Evolutionary conservation across 1,140 invertebrate genomes (phyloP).

Genomic region (Drosophila tsacasi): DNA sequence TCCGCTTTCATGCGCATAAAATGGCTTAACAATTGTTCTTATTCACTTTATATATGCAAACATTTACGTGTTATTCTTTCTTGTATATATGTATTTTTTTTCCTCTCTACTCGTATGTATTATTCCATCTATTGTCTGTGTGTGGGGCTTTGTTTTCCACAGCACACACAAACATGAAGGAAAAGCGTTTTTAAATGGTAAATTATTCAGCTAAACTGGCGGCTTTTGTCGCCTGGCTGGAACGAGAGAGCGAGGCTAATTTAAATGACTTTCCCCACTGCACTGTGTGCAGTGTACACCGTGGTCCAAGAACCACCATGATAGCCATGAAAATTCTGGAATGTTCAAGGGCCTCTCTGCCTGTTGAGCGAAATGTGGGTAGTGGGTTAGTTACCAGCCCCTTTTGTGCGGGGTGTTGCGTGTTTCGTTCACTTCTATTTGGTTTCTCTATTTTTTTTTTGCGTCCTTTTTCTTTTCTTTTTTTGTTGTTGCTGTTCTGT

Average conservation of each 20-base stretch:
- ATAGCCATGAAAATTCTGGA: conserved; percentile 12
- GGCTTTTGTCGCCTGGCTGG: conserved; percentile 46
- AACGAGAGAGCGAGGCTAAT: conserved; percentile 22
- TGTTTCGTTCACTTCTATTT: conserved; percentile 39
- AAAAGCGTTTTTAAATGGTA: conserved; percentile 65
- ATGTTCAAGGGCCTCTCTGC: conserved; percentile 12
- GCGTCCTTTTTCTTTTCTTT: conserved; percentile 4
- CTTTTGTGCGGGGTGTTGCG: conserved; percentile 33
- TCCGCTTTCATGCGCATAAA: conserved; percentile 61
- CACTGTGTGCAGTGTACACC: neutral
- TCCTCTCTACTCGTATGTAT: conserved; percentile 28
- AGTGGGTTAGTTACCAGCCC: conserved; percentile 10
- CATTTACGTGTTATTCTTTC: conserved; percentile 41
- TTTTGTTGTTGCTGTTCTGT: neutral
- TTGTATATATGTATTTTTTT: conserved; percentile 9
- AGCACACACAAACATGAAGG: conserved; percentile 20
- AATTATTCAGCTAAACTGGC: conserved; percentile 63
- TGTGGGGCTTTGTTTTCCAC: conserved; percentile 56
- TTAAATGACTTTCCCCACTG: conserved; percentile 39
- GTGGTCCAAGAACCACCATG: neutral
- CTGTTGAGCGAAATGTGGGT: conserved; percentile 17
- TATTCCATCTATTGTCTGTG: conserved; percentile 45
- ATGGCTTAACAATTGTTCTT: conserved; percentile 66
- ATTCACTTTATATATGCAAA: conserved; percentile 44
- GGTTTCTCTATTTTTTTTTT: conserved; percentile 36